phyloP scores from a whole-genome alignment of 2,113 vertebrate genomes.

The Bos taurus region DNA sequence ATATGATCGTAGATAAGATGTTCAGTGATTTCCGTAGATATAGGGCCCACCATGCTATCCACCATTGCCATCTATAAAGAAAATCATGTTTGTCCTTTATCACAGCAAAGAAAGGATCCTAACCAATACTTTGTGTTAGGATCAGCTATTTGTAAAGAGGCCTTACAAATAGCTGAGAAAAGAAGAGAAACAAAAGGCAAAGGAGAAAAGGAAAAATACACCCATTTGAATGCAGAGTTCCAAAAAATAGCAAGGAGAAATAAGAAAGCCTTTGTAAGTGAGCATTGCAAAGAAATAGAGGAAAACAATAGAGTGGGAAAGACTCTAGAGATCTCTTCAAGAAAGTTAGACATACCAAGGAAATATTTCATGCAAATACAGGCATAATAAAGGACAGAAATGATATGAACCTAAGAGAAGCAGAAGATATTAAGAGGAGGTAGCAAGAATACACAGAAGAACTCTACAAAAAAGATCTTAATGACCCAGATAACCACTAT shows the following conservation, averaged over 20 bases:
- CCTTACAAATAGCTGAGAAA: neutral
- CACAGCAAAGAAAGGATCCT: neutral
- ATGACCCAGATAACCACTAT: neutral
- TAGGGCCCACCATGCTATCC: neutral
- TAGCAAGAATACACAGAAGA: neutral
- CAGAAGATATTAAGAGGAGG: neutral
- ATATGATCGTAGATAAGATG: neutral
- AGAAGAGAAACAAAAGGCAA: neutral
- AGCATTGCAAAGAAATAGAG: neutral
- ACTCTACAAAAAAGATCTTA: neutral
- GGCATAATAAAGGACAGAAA: neutral
- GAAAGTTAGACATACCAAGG: neutral
- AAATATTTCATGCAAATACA: neutral
- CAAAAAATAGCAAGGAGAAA: neutral
- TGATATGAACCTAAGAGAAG: neutral
- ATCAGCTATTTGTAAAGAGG: neutral
- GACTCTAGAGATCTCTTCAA: neutral
- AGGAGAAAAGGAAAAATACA: neutral
- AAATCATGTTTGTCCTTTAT: neutral
- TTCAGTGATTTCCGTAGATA: neutral
- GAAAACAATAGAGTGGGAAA: neutral
- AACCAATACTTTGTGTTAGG: neutral
- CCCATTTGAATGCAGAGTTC: neutral
- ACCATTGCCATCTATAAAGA: neutral
- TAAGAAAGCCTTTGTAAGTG: neutral